Evolutionary conservation across 2,113 vertebrate species (phyloP).

Genomic region (Sinocyclocheilus maitianheensis): DNA sequence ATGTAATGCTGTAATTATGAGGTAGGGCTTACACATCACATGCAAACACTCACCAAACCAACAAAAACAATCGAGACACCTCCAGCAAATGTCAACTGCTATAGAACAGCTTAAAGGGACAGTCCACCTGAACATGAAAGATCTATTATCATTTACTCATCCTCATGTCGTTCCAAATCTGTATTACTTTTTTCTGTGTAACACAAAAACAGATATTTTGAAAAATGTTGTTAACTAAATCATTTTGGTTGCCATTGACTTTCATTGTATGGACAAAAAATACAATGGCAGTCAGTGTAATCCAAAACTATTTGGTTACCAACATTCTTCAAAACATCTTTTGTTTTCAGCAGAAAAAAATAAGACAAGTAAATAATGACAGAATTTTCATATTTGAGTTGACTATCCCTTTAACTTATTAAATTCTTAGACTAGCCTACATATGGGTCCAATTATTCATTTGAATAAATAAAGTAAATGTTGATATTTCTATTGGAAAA

Average conservation of each 20-base stretch:
- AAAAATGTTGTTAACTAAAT: background rate
- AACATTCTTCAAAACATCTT: background rate
- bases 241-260: background rate
- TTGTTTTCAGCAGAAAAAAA: no score
- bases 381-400: background rate
- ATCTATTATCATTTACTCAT: background rate
- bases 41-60: background rate
- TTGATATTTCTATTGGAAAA: background rate
- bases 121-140: background rate
- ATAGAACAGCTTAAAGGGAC: slow-evolving; percentile 12
- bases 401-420: background rate
- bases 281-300: background rate
- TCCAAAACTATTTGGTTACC: no score
- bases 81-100: background rate
- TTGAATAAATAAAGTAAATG: background rate
- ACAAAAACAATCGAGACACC: background rate
- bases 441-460: background rate
- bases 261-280: background rate
- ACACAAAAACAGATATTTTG: background rate
- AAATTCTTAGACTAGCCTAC: background rate
- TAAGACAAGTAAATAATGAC: background rate
- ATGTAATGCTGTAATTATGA: slow-evolving; percentile 58
- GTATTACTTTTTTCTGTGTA: background rate
- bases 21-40: slow-evolving; percentile 12
- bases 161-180: background rate